Evolutionary conservation across 23 tunicate genomes (phyloP), one percentile per base, ranked within the genome.

Genomic region (Trididemnum clinides): DNA sequence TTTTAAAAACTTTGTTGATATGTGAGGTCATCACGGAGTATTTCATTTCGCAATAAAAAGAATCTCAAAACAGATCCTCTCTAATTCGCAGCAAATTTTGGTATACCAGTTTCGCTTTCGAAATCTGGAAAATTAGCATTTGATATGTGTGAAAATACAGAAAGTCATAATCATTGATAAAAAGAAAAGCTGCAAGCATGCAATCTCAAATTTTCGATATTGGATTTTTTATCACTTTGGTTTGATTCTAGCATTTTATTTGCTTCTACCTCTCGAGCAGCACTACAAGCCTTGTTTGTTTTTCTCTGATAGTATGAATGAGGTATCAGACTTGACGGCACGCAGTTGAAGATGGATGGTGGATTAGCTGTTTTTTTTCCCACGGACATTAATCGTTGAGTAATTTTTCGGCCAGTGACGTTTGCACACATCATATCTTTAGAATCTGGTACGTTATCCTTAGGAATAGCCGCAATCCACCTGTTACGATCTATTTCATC

Each of bases 391-490:
- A 23, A 69, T 20, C 31, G 12, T 69, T 30, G 28, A 35, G 32
- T 20, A 69, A 69, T 30, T 20, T 69, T 69, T 30, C 2, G 75
- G 75, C 75, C 75, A 69, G 22, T 69, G 75, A 5, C 31, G 28
- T 32, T 69, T 37, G n/a, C 75, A 27, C 36, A 30, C 75, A 69
- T 37, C 12, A 37, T 69, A 69, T 69, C 36, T 28, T 69, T 69
- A 20, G n/a, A 28, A 30, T 69, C 6, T 69, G 75, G 36, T 27
- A 69, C 15, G 22, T 69, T 69, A 31, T 69, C 38, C 3, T 37
- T 4, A 3, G 75, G 75, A 5, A 69, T 15, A 3, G 66, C 66
- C 22, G 20, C 22, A 4, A 59, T 10, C 66, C 66, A 59, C 25
- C 66, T 10, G 3, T 59, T 15, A 19, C 66, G 20, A 4, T n/a